Conservation (phyloP, 2,888 invertebrate genomes). For the Drosophila yooni region DNA sequence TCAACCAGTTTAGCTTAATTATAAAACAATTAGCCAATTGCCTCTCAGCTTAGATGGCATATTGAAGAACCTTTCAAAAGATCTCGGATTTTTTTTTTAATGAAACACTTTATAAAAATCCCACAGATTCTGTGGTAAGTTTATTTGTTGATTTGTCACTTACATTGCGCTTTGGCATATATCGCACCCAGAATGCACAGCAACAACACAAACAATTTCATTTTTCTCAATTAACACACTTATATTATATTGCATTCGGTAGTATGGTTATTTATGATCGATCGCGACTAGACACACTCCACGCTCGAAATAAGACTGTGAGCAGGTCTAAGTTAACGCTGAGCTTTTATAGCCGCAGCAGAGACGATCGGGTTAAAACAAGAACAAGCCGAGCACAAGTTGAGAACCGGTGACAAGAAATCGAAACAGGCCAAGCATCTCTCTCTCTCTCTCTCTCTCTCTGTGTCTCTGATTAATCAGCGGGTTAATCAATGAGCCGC, state of each 20-base stretch:
- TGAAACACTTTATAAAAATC: constrained; percentile 20
- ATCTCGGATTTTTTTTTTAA: constrained; percentile 34
- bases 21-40: constrained; percentile 17
- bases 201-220: constrained; percentile 37
- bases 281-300: constrained; percentile 5
- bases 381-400: constrained; percentile 27
- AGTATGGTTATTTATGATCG: neutral
- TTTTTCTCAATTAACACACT: constrained; percentile 17
- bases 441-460: neutral
- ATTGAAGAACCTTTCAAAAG: constrained; percentile 1
- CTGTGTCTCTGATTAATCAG: constrained; percentile 20
- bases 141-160: constrained; percentile 41
- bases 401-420: constrained; percentile 47
- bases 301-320: constrained; percentile 48
- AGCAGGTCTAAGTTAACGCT: constrained; percentile 3
- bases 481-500: constrained; percentile 26
- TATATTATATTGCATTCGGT: neutral
- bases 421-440: constrained; percentile 4
- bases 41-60: constrained; percentile 2
- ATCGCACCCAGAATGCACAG: constrained; percentile 41
- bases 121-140: constrained; percentile 12
- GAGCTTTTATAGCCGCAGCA: constrained; percentile 49
- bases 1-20: constrained; percentile 4
- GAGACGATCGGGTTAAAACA: constrained; percentile 27
- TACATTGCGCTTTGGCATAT: constrained; percentile 55